Conservation (phyloP, 2,797 vertebrate genomes). For the Danio tinwini region DNA sequence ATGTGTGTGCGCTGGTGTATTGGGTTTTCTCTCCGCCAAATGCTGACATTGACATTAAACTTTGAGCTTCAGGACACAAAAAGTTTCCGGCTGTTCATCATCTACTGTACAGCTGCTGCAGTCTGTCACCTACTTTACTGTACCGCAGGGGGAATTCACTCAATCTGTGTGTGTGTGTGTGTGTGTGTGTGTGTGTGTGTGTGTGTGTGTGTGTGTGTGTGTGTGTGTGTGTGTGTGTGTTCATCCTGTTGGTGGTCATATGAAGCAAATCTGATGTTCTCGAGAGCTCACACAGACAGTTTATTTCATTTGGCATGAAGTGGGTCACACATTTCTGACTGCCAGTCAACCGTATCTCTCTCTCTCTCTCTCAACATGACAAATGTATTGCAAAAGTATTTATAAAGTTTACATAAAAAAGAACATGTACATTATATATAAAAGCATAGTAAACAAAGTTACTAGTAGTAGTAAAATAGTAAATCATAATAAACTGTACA, state of each 20-base stretch:
- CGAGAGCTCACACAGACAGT: not conserved
- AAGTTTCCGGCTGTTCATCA: constrained; percentile 16
- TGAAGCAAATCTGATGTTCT: constrained; percentile 18
- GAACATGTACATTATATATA: too few species aligned
- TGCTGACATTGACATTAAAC: constrained; percentile 45
- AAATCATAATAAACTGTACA: too few species aligned
- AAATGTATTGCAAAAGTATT: too few species aligned
- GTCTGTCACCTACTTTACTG: constrained; percentile 11
- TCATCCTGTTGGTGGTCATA: not conserved
- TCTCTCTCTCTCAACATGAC: too few species aligned
- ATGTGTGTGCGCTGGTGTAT: constrained; percentile 24
- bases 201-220: too few species aligned
- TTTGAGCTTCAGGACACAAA: not conserved
- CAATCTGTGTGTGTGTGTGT: not conserved
- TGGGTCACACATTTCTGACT: constrained; percentile 41
- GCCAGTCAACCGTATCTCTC: constrained; percentile 3
- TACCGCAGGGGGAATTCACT: constrained; percentile 1
- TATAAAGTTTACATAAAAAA: too few species aligned
- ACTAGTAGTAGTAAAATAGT: too few species aligned
- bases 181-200: too few species aligned
- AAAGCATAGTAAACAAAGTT: too few species aligned
- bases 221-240: not conserved
- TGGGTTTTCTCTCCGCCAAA: constrained; percentile 45
- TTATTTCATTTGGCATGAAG: constrained; percentile 25
- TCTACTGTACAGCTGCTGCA: constrained; percentile 44